A percentile compares a stretch with the other conserved stretches of the same genome.
phyloP scores from a whole-genome alignment of 1,140 invertebrate species.

The Scaptomyza graminum region DNA sequence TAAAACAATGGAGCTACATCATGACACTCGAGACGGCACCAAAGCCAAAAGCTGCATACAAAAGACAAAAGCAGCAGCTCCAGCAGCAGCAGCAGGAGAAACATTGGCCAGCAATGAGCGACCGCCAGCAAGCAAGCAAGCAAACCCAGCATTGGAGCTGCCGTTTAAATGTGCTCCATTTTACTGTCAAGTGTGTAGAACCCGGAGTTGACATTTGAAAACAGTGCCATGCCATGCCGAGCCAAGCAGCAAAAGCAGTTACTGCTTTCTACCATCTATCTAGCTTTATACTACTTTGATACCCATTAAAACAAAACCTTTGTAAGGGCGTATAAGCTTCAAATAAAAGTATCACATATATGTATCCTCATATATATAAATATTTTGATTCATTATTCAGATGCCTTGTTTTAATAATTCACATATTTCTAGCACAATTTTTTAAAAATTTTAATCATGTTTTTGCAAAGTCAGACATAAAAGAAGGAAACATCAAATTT shows the following conservation, averaged over 20 bases:
- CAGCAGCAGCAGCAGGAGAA: not conserved
- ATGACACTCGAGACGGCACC: slow-evolving; percentile 66
- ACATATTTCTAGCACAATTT: no score
- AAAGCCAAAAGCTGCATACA: slow-evolving; percentile 60
- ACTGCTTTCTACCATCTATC: slow-evolving; percentile 17
- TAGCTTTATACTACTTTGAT: not conserved
- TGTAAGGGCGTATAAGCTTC: no score
- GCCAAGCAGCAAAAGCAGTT: not conserved
- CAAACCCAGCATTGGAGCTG: slow-evolving; percentile 16
- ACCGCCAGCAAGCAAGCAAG: slow-evolving; percentile 10
- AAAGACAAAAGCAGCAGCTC: slow-evolving; percentile 30
- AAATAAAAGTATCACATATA: no score
- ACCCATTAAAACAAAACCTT: not conserved
- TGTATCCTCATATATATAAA: no score
- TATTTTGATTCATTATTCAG: no score
- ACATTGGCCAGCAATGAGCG: slow-evolving; percentile 16
- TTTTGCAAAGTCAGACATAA: no score
- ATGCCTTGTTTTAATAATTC: no score
- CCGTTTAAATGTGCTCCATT: slow-evolving; percentile 79
- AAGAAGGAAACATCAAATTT: no score
- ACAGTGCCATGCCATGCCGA: slow-evolving; percentile 33
- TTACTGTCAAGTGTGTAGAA: slow-evolving; percentile 74
- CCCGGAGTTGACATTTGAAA: slow-evolving; percentile 76
- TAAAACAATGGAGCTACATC: slow-evolving; percentile 59
- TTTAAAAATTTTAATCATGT: no score